These are phyloP conservation scores for Thereva unica DNA, from an alignment of 2,888 invertebrate genomes.

Conservation along the genomic window DNA sequence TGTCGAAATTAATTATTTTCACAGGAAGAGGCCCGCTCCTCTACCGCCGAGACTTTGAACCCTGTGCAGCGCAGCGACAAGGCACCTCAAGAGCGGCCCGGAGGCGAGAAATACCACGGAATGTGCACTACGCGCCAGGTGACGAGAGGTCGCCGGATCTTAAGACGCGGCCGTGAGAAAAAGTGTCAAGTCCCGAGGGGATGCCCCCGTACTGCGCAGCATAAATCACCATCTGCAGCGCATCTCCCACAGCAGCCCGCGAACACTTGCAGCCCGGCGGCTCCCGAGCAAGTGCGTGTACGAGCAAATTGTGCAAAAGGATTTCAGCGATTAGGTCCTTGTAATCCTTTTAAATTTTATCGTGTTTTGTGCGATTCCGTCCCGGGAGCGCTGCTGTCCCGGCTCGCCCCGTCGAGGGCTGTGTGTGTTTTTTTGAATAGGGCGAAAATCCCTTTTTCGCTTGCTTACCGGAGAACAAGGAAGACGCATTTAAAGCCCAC, in stretches of 20 bases:
- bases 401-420: slow-evolving; percentile 1
- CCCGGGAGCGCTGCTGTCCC: background rate
- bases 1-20: slow-evolving; percentile 21
- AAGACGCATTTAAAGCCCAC: slow-evolving; percentile 30
- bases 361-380: slow-evolving; percentile 23
- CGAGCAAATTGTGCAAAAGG: slow-evolving; percentile 22
- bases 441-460: slow-evolving; percentile 19
- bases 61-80: slow-evolving; percentile 7
- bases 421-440: slow-evolving; percentile 23
- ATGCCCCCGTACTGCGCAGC: background rate
- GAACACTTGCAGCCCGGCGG: slow-evolving; percentile 3
- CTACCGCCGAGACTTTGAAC: background rate
- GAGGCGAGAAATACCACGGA: slow-evolving; percentile 5
- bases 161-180: slow-evolving; percentile 28
- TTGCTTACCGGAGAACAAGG: slow-evolving; percentile 18
- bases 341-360: slow-evolving; percentile 25
- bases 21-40: background rate
- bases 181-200: background rate
- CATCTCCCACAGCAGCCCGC: background rate
- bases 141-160: slow-evolving; percentile 21
- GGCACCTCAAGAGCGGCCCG: background rate
- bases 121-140: slow-evolving; percentile 16
- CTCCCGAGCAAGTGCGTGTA: slow-evolving; percentile 24
- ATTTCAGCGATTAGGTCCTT: slow-evolving; percentile 23
- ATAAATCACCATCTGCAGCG: slow-evolving; percentile 19